A percentile compares a stretch with the other conserved stretches of the same genome.
phyloP scores from a whole-genome alignment of 2,888 invertebrate genomes.

The Autographa pulchrina region DNA sequence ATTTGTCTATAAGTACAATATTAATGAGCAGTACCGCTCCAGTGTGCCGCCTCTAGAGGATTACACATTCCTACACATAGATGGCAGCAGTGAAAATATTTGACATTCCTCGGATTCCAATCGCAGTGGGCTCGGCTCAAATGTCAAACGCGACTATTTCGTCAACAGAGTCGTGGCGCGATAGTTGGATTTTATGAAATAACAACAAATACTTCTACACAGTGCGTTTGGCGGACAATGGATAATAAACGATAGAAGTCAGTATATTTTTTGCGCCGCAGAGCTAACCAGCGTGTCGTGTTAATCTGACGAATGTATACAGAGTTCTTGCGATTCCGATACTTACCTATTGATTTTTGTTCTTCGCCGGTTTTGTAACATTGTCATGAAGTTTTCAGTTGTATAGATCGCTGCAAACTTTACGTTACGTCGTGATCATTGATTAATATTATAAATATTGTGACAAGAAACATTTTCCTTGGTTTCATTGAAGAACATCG shows the following conservation, averaged over 20 bases:
- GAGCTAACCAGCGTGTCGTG: constrained; percentile 76
- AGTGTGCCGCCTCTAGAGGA: constrained; percentile 78
- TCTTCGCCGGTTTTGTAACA: constrained; percentile 83
- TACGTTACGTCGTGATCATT: constrained; percentile 52
- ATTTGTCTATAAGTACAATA: constrained; percentile 23
- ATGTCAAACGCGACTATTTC: constrained; percentile 92
- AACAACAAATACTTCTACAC: constrained; percentile 83
- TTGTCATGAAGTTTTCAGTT: constrained; percentile 82
- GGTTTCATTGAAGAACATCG: constrained; percentile 74
- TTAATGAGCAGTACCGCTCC: constrained; percentile 65
- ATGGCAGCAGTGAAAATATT: constrained; percentile 91
- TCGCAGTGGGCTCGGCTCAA: constrained; percentile 92
- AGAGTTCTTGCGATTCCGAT: constrained; percentile 77
- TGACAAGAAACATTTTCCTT: constrained; percentile 67
- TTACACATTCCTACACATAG: constrained; percentile 88
- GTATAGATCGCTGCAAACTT: constrained; percentile 63
- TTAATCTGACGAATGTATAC: constrained; percentile 70
- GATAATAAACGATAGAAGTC: constrained; percentile 80
- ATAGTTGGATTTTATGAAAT: constrained; percentile 88
- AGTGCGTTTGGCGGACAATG: constrained; percentile 83
- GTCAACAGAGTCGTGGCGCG: constrained; percentile 89
- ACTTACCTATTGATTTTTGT: constrained; percentile 85
- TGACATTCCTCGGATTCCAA: constrained; percentile 91
- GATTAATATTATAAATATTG: constrained; percentile 58
- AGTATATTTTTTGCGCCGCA: constrained; percentile 77